Evolutionary conservation across 2,797 vertebrate species (phyloP).

Genomic region (Peromyscus eremicus): DNA sequence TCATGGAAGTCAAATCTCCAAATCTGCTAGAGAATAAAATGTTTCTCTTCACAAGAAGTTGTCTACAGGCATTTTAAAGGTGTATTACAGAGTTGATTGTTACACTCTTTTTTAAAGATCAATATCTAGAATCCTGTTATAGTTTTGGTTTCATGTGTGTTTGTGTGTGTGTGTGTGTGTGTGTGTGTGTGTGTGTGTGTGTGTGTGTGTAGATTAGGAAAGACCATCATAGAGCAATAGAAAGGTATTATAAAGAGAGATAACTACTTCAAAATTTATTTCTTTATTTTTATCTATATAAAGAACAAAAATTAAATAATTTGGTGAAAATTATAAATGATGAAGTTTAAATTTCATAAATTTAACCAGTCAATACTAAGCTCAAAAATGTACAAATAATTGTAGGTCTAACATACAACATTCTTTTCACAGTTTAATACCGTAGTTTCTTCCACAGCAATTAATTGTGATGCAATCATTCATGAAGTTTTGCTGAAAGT

Average conservation of each 20-base stretch:
- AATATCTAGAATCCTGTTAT: not conserved
- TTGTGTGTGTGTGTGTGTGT: not conserved
- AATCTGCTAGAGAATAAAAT: not conserved
- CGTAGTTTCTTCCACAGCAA: not conserved
- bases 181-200: not conserved
- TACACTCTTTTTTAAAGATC: not conserved
- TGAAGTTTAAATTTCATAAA: not conserved
- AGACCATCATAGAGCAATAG: not conserved
- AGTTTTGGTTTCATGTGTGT: not conserved
- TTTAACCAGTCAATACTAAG: not conserved
- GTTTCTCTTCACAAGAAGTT: not conserved
- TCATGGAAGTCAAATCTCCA: not conserved
- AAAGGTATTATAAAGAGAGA: not conserved
- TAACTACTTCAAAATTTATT: not conserved
- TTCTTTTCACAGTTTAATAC: slow-evolving; percentile 14
- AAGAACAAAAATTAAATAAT: slow-evolving; percentile 23
- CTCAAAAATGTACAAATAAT: not conserved
- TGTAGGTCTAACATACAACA: not conserved
- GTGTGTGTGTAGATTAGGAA: not conserved
- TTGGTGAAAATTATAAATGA: not conserved
- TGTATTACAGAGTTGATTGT: not conserved
- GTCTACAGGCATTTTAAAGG: not conserved
- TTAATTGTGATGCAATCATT: slow-evolving; percentile 21
- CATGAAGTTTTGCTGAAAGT: slow-evolving; percentile 14
- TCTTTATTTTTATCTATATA: not conserved